A percentile compares a stretch with the other conserved stretches of the same genome.
These are phyloP conservation scores for Drosophila kepulauana DNA, from an alignment of 1,140 invertebrate species.

Conservation along the genomic window DNA sequence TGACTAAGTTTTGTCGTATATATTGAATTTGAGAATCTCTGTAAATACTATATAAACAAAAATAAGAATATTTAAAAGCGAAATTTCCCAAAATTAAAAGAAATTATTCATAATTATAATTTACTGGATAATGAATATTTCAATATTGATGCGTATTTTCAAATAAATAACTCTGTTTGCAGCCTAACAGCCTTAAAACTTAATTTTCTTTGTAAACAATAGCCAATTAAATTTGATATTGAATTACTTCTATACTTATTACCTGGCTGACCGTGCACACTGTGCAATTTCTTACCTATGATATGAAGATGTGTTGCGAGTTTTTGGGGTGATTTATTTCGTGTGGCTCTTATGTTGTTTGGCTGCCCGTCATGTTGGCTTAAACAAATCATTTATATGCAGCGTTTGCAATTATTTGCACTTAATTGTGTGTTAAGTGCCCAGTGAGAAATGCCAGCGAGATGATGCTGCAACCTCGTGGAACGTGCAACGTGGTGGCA, in stretches of 20 bases:
- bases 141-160: too few species aligned
- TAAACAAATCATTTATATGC: conserved; percentile 83
- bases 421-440: conserved; percentile 83
- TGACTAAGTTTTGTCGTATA: too few species aligned
- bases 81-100: too few species aligned
- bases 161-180: too few species aligned
- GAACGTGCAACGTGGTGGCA: background rate
- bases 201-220: too few species aligned
- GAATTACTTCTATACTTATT: background rate
- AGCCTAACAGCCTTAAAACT: too few species aligned
- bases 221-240: background rate
- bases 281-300: conserved; percentile 20
- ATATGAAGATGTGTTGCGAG: conserved; percentile 59
- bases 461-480: conserved; percentile 5
- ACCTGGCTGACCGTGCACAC: background rate
- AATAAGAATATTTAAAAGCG: too few species aligned
- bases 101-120: too few species aligned
- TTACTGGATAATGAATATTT: too few species aligned
- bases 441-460: conserved; percentile 55
- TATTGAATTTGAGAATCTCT: too few species aligned
- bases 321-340: conserved; percentile 37
- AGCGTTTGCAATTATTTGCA: conserved; percentile 82
- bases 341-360: background rate
- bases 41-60: too few species aligned
- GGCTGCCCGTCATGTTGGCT: conserved; percentile 69